Conservation (phyloP, 2,797 vertebrate species). For the Rousettus madagascariensis region DNA sequence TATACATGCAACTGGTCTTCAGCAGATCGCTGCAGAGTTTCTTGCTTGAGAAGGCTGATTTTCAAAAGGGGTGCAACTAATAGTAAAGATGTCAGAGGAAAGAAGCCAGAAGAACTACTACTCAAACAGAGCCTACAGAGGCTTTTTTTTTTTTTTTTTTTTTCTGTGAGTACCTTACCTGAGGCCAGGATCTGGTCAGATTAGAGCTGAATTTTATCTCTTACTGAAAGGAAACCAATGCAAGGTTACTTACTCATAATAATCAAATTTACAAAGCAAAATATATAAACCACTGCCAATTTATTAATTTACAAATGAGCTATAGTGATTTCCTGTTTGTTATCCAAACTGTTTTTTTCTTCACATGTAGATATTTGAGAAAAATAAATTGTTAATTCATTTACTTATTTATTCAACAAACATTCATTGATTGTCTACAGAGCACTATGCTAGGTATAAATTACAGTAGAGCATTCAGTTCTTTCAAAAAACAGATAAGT, state of each 20-base stretch:
- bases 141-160: neutral
- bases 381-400: neutral
- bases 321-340: neutral
- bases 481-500: neutral
- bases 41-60: neutral
- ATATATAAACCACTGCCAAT: neutral
- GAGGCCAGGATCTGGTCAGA: neutral
- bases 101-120: neutral
- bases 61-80: neutral
- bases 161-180: neutral
- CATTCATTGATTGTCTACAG: neutral
- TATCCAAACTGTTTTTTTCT: neutral
- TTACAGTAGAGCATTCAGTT: neutral
- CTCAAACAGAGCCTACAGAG: neutral
- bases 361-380: neutral
- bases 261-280: neutral
- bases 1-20: constrained; percentile 1
- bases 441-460: neutral
- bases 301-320: neutral
- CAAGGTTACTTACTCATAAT: neutral
- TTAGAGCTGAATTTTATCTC: neutral
- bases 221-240: neutral
- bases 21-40: neutral
- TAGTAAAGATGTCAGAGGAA: neutral
- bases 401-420: neutral